phyloP scores from a whole-genome alignment of 1,140 invertebrate species.

The Drosophila santomea region DNA sequence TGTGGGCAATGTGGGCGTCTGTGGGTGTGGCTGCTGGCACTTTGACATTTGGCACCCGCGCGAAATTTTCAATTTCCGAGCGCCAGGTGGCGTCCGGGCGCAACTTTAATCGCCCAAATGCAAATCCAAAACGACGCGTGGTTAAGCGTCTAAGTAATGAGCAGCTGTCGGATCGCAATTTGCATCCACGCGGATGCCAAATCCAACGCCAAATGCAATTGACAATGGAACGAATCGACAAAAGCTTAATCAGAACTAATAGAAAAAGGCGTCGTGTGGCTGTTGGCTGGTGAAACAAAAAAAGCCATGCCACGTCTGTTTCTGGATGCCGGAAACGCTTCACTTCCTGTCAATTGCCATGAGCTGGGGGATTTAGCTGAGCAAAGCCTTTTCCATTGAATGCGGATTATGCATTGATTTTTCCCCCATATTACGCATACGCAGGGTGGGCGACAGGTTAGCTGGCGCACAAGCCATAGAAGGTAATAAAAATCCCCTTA shows the following conservation, averaged over 20 bases:
- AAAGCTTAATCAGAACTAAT: slow-evolving; percentile 65
- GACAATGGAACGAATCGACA: slow-evolving; percentile 49
- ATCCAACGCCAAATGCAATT: slow-evolving; percentile 63
- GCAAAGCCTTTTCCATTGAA: slow-evolving; percentile 67
- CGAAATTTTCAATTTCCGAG: slow-evolving; percentile 48
- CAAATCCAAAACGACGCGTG: slow-evolving; percentile 68
- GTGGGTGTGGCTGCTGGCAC: slow-evolving; percentile 39
- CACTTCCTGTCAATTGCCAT: slow-evolving; percentile 65
- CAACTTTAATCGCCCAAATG: slow-evolving; percentile 70
- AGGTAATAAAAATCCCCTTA: background rate
- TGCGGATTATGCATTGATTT: slow-evolving; percentile 70
- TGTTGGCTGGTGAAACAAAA: slow-evolving; percentile 22
- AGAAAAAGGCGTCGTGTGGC: slow-evolving; percentile 28
- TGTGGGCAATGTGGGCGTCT: slow-evolving; percentile 25
- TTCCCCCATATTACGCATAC: slow-evolving; percentile 54
- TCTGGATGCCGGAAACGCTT: slow-evolving; percentile 38
- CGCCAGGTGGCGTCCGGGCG: slow-evolving; percentile 56
- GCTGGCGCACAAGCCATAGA: background rate
- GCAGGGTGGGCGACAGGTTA: slow-evolving; percentile 37
- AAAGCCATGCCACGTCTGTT: slow-evolving; percentile 49
- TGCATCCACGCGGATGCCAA: slow-evolving; percentile 47
- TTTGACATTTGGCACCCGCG: slow-evolving; percentile 72
- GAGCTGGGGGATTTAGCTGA: slow-evolving; percentile 58
- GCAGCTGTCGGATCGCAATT: slow-evolving; percentile 55
- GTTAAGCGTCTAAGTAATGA: slow-evolving; percentile 77